Base-by-base conservation (phyloP, 2,797 vertebrate species). In the Chiroxiphia lanceolata region DNA sequence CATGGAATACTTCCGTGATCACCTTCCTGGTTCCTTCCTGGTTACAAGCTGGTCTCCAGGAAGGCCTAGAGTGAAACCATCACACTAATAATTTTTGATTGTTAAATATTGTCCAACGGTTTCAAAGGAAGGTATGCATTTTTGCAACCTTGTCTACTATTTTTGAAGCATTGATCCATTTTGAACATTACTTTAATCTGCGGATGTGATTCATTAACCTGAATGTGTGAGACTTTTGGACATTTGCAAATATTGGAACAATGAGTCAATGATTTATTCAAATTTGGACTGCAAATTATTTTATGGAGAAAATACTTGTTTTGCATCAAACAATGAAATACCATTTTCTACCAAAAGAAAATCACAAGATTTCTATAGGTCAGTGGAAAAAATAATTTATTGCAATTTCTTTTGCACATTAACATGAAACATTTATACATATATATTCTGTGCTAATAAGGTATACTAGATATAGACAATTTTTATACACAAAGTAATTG, bases 321-420 rank as follows among this genome's bases (percentile, higher is more conserved):
- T 86, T 75, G 27, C 47, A 87, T 19, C 11, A 63, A 89, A 61
- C 45, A 87, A 61, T 57, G 13, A 85, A 67, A 91, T 51, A 57
- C 33, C 40, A 44, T 88, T 91, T 97, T 96, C 77, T 77, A 36
- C 15, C 3, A 91, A 91, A 89, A 95, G 50, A 96, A 96, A 92
- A 95, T 63, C 50, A 82, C 86, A 77, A 83, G 38, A 53, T 40
- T 44, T 91, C 92, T 44, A 13, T 38, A 91, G 83, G 74, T 96
- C 97, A 95, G 92, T 98, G 97, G 89, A 97, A 98, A 98, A 98
- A 98, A 98, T 98, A 98, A 98, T 98, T 98, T 98, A 98, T 98
- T 98, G 93, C 48, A 61, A 90, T 94, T 96, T 96, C 60, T 96
- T 97, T 94, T 97, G 96, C 96, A 98, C 95, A 96, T 96, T 87